A percentile compares a stretch with the other conserved stretches of the same genome.
phyloP scores from a whole-genome alignment of 2,797 vertebrate genomes.

The Dromococcyx pavoninus region DNA sequence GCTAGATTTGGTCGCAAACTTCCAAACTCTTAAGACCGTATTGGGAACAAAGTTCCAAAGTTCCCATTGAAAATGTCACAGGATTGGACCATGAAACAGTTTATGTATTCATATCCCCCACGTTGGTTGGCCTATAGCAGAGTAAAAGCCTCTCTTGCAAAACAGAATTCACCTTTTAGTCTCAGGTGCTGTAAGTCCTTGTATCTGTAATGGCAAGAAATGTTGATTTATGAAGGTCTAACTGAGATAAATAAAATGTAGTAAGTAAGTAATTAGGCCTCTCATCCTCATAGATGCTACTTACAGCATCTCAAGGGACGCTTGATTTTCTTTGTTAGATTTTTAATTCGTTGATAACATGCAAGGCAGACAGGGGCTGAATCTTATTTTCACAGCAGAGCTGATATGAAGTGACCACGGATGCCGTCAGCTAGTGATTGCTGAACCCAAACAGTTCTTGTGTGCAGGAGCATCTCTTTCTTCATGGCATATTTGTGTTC shows the following conservation, averaged over 20 bases:
- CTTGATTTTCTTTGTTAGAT: not conserved
- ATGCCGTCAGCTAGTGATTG: not conserved
- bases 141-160: not conserved
- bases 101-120: not conserved
- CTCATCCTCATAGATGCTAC: not conserved
- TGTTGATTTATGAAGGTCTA: not conserved
- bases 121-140: not conserved
- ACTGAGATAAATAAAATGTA: not conserved
- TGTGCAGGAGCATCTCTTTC: not conserved
- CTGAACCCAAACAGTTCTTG: not conserved
- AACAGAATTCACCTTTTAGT: not conserved
- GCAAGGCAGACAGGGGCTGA: not conserved
- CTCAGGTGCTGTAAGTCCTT: not conserved
- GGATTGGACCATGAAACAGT: not conserved
- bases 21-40: not conserved
- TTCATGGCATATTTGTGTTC: accelerated
- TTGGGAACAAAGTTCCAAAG: not conserved
- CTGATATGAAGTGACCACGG: not conserved
- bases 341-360: not conserved
- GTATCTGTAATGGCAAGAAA: not conserved
- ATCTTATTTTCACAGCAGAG: not conserved
- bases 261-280: not conserved
- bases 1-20: not conserved
- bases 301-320: not conserved
- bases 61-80: not conserved